Conservation (phyloP, 2,113 vertebrate genomes). For the Azemiops feae region DNA sequence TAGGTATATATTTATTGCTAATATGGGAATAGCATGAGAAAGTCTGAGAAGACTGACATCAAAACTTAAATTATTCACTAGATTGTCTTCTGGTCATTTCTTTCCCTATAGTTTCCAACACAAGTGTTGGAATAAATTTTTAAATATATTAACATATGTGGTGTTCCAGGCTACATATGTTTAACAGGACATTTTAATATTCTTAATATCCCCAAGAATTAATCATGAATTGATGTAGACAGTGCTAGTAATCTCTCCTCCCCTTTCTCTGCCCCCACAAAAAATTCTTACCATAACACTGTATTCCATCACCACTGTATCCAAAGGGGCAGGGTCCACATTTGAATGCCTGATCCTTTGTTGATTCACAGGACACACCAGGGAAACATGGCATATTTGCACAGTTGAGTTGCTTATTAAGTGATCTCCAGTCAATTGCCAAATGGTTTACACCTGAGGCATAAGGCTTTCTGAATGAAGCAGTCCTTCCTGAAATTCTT, state of each 20-base stretch:
- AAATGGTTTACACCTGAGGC: background rate
- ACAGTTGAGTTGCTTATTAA: slow-evolving; percentile 34
- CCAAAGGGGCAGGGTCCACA: slow-evolving; percentile 76
- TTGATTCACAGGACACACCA: slow-evolving; percentile 62
- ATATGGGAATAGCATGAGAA: background rate
- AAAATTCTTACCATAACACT: slow-evolving; percentile 71
- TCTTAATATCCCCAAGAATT: background rate
- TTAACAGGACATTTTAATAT: background rate
- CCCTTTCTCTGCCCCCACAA: background rate
- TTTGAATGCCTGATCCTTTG: slow-evolving; percentile 20
- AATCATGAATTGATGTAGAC: background rate
- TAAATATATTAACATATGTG: background rate
- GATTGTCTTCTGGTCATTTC: background rate
- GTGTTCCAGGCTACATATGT: background rate
- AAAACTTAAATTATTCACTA: background rate
- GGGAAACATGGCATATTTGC: slow-evolving; percentile 61
- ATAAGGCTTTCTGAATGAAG: background rate
- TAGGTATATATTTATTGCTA: background rate
- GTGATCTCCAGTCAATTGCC: accelerated
- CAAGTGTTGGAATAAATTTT: background rate
- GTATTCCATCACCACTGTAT: slow-evolving; percentile 69
- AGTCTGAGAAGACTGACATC: background rate
- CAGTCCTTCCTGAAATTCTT: background rate
- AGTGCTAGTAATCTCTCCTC: background rate
- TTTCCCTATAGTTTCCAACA: background rate